Percentiles rank a stretch among this genome's conserved stretches.
Conservation (phyloP, 1,140 invertebrate genomes). For the Temnothorax nylanderi region DNA sequence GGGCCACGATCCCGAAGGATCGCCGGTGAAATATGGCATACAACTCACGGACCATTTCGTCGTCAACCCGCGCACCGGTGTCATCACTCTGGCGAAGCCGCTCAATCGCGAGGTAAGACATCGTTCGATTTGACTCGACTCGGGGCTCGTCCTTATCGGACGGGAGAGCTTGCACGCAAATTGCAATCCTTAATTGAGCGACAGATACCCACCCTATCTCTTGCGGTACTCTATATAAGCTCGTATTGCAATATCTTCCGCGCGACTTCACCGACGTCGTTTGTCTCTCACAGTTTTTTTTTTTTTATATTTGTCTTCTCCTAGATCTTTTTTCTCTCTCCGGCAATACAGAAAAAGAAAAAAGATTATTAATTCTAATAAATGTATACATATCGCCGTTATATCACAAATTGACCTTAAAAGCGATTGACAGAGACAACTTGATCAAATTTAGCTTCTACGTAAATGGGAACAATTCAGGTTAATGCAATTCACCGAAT, state of each 20-base stretch:
- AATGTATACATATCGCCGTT: neutral
- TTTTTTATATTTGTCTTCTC: neutral
- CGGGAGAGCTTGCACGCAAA: neutral
- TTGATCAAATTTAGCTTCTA: neutral
- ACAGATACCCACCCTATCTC: neutral
- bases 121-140: neutral
- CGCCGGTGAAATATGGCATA: conserved; percentile 90
- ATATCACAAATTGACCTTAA: neutral
- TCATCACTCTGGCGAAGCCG: conserved; percentile 91
- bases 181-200: neutral
- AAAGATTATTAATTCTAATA: neutral
- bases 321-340: neutral
- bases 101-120: conserved; percentile 93
- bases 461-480: neutral
- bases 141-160: neutral
- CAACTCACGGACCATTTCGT: conserved; percentile 92
- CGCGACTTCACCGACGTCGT: neutral
- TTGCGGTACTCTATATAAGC: neutral
- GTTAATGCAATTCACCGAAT: neutral
- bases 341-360: neutral
- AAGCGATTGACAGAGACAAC: neutral
- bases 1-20: conserved; percentile 93
- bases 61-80: conserved; percentile 91
- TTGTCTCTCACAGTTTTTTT: neutral
- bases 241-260: conserved; percentile 26